Conservation (phyloP, 2,888 invertebrate species). For the Brachylomia viminalis region DNA sequence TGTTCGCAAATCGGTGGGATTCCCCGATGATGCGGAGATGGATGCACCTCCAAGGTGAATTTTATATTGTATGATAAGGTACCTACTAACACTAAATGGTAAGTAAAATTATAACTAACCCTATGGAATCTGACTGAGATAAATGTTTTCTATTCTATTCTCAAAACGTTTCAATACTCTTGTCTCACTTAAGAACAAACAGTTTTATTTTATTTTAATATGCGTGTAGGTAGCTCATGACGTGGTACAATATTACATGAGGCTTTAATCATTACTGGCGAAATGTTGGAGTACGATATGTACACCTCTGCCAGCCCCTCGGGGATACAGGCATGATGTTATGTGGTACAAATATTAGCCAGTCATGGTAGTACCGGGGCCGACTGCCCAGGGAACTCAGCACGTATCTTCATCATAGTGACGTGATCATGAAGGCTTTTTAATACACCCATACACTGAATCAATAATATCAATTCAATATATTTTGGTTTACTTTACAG, state of each 20-base stretch:
- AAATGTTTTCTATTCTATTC: no score
- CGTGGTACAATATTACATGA: not conserved
- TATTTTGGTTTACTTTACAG: not conserved
- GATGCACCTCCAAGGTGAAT: no score
- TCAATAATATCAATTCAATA: not conserved
- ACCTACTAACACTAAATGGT: no score
- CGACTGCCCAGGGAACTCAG: not conserved
- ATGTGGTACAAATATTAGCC: not conserved
- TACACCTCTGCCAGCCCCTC: no score
- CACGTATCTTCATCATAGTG: not conserved
- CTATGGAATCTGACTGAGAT: no score
- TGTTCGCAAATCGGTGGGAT: no score
- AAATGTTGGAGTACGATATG: not conserved
- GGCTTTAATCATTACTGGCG: not conserved
- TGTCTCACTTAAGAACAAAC: not conserved
- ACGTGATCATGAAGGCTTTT: no score
- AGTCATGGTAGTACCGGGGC: not conserved
- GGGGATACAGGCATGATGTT: not conserved
- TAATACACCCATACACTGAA: not conserved
- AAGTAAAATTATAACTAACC: no score
- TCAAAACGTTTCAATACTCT: not conserved
- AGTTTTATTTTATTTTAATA: no score
- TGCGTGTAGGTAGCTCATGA: no score
- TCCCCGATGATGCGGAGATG: no score
- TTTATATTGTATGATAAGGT: no score